Evolutionary conservation across 2,113 vertebrate species (phyloP).

Genomic region (Brienomyrus brachyistius): DNA sequence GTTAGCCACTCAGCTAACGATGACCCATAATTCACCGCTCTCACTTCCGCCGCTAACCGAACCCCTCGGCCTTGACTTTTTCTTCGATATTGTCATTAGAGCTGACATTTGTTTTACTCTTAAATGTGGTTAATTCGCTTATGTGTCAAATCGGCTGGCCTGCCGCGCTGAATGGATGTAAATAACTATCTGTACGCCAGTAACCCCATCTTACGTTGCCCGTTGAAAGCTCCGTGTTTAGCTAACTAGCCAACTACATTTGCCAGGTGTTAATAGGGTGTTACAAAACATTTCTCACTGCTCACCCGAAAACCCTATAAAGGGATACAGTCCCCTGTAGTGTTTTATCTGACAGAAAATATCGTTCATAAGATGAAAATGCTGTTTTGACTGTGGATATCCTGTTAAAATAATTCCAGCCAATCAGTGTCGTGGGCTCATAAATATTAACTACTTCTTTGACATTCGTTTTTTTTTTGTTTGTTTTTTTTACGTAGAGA

Average conservation of each 20-base stretch:
- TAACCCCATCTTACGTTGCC: not conserved
- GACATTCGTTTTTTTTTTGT: not conserved
- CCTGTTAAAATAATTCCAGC: not conserved
- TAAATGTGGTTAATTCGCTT: not conserved
- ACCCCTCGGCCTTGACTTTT: not conserved
- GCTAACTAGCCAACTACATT: not conserved
- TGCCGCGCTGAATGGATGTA: not conserved
- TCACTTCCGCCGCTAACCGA: slow-evolving; percentile 33
- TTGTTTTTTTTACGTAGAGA: not conserved
- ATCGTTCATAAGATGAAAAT: not conserved
- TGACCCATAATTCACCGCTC: not conserved
- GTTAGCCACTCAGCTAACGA: not conserved
- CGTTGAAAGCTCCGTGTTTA: not conserved
- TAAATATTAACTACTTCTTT: not conserved
- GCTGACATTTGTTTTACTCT: not conserved
- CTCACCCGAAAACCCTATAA: not conserved
- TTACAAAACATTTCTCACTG: not conserved
- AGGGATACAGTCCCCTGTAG: not conserved
- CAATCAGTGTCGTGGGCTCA: not conserved
- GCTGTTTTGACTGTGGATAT: not conserved
- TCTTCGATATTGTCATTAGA: not conserved
- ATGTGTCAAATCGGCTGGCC: not conserved
- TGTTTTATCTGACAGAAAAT: not conserved
- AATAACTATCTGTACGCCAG: not conserved
- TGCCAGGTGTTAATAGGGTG: not conserved